phyloP scores from a whole-genome alignment of 2,888 invertebrate species.

The Orthosia incerta region DNA sequence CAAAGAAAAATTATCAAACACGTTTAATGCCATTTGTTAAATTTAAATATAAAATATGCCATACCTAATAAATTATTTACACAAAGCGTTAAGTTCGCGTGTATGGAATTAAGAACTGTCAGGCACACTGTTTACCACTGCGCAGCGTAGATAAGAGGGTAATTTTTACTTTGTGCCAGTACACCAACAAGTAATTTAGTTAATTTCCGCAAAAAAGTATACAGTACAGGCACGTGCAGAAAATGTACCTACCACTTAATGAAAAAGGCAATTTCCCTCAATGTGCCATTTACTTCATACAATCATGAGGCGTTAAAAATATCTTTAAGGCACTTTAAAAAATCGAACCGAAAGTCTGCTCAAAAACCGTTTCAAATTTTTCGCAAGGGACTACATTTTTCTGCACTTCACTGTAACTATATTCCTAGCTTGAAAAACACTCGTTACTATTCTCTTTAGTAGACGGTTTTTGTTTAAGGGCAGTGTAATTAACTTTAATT shows the following conservation, averaged over 20 bases:
- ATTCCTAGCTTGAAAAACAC: conserved; percentile 32
- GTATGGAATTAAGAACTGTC: conserved; percentile 51
- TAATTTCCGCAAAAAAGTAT: conserved; percentile 23
- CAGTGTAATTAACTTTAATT: conserved; percentile 58
- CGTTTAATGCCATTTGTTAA: not conserved
- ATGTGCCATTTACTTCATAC: not conserved
- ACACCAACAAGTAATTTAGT: conserved; percentile 32
- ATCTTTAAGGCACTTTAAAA: not conserved
- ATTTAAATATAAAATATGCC: conserved; percentile 15
- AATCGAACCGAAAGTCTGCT: not conserved
- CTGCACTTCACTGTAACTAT: conserved; percentile 31
- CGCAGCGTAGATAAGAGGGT: conserved; percentile 42
- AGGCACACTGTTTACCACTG: conserved; percentile 37
- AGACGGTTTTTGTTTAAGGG: conserved; percentile 41
- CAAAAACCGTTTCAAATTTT: not conserved
- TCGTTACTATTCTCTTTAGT: conserved; percentile 33
- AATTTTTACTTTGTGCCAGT: conserved; percentile 49
- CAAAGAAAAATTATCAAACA: not conserved
- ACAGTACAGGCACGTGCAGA: conserved; percentile 19
- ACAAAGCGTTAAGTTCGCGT: conserved; percentile 29
- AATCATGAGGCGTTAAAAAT: not conserved
- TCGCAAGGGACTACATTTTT: not conserved
- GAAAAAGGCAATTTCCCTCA: not conserved
- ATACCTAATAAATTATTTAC: conserved; percentile 34
- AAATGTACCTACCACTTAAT: conserved; percentile 3